Evolutionary conservation across 2,888 invertebrate genomes (phyloP).

Genomic region (Anorthoa munda): DNA sequence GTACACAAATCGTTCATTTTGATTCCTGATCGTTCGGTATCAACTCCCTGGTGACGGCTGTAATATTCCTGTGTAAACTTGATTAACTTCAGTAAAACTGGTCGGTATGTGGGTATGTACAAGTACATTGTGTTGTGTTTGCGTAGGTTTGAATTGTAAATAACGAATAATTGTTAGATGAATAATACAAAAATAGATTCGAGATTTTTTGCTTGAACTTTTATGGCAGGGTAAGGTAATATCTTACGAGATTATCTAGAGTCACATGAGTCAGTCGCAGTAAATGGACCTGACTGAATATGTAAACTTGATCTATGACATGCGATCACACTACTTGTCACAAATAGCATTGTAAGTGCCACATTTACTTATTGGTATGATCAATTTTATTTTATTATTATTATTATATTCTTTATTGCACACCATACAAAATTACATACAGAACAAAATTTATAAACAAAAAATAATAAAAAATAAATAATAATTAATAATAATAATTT

Average conservation of each 20-base stretch:
- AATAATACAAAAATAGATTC: slow-evolving; percentile 34
- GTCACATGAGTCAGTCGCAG: slow-evolving; percentile 3
- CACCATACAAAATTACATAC: too few relatives aligned
- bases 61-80: slow-evolving; percentile 57
- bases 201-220: background rate
- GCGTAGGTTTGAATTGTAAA: slow-evolving; percentile 49
- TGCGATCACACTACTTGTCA: background rate
- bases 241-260: background rate
- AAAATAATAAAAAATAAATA: too few relatives aligned
- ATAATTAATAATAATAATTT: too few relatives aligned
- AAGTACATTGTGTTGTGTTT: slow-evolving; percentile 11
- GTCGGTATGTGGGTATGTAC: background rate
- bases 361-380: background rate
- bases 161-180: slow-evolving; percentile 24
- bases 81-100: slow-evolving; percentile 28
- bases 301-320: background rate
- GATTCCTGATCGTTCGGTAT: slow-evolving; percentile 30
- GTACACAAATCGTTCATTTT: slow-evolving; percentile 41
- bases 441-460: too few relatives aligned
- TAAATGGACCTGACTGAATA: background rate
- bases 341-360: background rate
- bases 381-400: slow-evolving; percentile 2
- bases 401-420: too few relatives aligned
- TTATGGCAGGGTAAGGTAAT: background rate
- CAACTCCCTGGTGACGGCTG: slow-evolving; percentile 37